phyloP scores from a whole-genome alignment of 1,140 invertebrate species.

The Linepithema humile region DNA sequence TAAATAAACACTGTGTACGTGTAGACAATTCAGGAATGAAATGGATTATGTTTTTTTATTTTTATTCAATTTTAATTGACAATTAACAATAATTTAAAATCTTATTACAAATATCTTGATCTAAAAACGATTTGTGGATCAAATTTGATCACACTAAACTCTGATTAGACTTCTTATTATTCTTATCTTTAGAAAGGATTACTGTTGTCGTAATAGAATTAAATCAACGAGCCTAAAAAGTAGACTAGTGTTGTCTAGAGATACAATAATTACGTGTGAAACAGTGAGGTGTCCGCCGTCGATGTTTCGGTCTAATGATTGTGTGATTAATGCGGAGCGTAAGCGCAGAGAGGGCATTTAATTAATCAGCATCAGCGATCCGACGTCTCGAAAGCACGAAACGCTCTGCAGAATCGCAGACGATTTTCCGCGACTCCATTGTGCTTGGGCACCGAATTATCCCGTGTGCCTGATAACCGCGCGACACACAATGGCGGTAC shows the following conservation, averaged over 20 bases:
- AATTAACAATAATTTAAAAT: too few species aligned
- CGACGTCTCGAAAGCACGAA: slow-evolving; percentile 38
- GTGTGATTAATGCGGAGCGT: slow-evolving; percentile 36
- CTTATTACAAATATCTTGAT: too few species aligned
- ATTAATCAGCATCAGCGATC: slow-evolving; percentile 56
- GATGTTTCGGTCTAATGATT: slow-evolving; percentile 37
- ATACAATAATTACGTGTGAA: slow-evolving; percentile 17
- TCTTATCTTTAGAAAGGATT: neutral
- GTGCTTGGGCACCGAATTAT: slow-evolving; percentile 53
- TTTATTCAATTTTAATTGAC: neutral
- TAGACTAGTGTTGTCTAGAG: neutral
- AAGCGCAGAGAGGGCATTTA: slow-evolving; percentile 18
- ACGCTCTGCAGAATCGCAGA: slow-evolving; percentile 42
- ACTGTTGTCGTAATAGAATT: neutral
- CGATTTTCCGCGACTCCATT: slow-evolving; percentile 54
- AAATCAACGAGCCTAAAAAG: neutral
- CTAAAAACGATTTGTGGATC: too few species aligned
- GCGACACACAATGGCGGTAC: slow-evolving; percentile 52
- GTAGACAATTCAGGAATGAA: neutral
- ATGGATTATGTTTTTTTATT: neutral
- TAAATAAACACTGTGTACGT: neutral
- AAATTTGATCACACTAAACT: too few species aligned
- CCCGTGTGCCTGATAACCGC: slow-evolving; percentile 44
- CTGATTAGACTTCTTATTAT: neutral
- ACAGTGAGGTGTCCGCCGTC: neutral